These are phyloP conservation scores for Megaceryle alcyon DNA, from an alignment of 2,797 vertebrate genomes.

Conservation along the genomic window DNA sequence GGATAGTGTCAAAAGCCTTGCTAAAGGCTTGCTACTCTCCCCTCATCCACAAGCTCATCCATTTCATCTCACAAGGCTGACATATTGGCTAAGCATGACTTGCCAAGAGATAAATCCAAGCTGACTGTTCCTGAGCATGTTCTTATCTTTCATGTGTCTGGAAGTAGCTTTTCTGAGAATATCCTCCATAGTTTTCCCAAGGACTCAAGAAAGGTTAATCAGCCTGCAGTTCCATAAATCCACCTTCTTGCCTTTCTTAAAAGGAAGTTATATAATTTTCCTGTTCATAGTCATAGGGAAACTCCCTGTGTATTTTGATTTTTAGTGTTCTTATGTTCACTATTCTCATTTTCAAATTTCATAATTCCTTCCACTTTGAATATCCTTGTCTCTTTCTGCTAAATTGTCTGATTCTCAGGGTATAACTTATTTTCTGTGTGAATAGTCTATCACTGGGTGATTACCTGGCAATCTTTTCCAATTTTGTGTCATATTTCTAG, in stretches of 20 bases:
- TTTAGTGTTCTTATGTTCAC: background rate
- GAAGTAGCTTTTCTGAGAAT: background rate
- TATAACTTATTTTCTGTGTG: constrained; percentile 11
- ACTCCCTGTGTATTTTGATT: background rate
- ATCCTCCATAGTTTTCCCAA: background rate
- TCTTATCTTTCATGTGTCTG: background rate
- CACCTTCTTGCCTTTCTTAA: background rate
- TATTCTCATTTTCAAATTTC: background rate
- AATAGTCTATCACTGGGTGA: background rate
- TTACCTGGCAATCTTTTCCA: background rate
- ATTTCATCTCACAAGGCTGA: background rate
- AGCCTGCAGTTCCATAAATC: background rate
- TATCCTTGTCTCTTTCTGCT: background rate
- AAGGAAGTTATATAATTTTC: background rate
- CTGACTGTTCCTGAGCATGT: background rate
- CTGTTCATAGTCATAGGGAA: background rate
- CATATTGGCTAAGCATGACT: background rate
- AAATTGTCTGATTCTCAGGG: background rate
- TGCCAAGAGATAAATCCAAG: background rate
- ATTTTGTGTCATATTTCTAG: background rate
- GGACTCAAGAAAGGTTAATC: background rate
- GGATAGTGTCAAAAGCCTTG: background rate
- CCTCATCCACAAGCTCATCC: background rate
- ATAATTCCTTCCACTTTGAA: background rate
- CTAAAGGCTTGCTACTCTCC: background rate